Conservation (phyloP, 1,140 invertebrate genomes). For the Tyrophagus putrescentiae region DNA sequence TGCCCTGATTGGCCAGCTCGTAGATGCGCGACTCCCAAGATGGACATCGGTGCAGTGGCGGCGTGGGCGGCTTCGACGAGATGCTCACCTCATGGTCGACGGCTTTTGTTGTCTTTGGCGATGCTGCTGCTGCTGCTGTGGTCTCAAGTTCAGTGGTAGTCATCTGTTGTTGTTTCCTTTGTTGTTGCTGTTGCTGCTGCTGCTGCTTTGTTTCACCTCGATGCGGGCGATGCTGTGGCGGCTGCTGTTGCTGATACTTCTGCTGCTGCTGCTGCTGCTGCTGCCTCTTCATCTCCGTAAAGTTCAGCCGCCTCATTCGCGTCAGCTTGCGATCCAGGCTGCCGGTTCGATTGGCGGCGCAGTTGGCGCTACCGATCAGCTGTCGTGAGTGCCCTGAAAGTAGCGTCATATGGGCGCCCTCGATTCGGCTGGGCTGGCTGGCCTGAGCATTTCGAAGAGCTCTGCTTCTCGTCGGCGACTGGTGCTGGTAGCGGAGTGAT, state of each 20-base stretch:
- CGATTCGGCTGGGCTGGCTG: conserved; percentile 25
- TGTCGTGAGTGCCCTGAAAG: conserved; percentile 29
- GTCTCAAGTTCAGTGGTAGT: conserved; percentile 75
- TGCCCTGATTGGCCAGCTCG: conserved; percentile 31
- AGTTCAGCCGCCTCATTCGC: conserved; percentile 22
- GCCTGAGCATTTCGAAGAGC: conserved; percentile 30
- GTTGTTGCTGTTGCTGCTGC: neutral
- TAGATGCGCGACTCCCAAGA: conserved; percentile 72
- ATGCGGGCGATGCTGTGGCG: too few species aligned
- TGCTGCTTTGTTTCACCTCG: neutral
- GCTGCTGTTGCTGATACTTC: conserved; percentile 5
- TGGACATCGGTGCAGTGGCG: conserved; percentile 54
- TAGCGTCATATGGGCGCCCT: conserved; percentile 23
- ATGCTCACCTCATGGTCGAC: conserved; percentile 35
- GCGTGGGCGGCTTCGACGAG: conserved; percentile 49
- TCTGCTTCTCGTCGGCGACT: neutral
- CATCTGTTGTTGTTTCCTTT: conserved; percentile 34
- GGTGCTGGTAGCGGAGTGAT: too few species aligned
- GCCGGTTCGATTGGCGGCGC: conserved; percentile 23
- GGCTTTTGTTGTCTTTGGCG: conserved; percentile 54
- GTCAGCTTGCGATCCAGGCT: conserved; percentile 27
- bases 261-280: too few species aligned
- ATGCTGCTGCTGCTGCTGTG: conserved; percentile 55
- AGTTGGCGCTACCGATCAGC: conserved; percentile 42
- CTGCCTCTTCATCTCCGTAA: conserved; percentile 22